Evolutionary conservation across 2,888 invertebrate species (phyloP), one percentile per base, ranked within the genome.

Genomic region (Laspeyria flexula): DNA sequence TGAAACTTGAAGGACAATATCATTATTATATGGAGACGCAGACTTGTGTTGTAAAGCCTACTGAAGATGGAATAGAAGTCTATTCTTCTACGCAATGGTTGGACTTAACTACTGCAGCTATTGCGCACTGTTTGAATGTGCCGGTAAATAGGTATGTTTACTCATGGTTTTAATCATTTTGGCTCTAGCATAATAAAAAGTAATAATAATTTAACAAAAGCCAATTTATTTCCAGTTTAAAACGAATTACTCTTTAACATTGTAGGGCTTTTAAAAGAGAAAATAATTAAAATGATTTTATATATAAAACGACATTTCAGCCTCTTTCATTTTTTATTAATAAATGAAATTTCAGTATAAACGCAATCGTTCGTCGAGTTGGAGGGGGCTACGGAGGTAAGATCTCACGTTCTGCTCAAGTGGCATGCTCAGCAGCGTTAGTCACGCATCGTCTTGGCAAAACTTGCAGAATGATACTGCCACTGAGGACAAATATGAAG

Each of bases 11-110:
- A 10, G 79, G 90, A 9, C 96, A 97, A 72, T 95, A 95, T 72
- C 96, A 96, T 79, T 96, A 94, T 61, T 93, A 94, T 11, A 95
- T 96, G 95, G 96, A 96, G 76, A 94, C 94, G 0, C 94, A 95
- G 55, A 90, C 90, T 0, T 94, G 94, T 71, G 90, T 95, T 0
- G 93, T 94, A 15, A 78, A 93, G 21, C 96, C 96, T 0, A 90
- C 88, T 0, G 96, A 96, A 74, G 95, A 96, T 75, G 95, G 95
- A 0, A 80, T 96, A 63, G 94, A 95, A 58, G 93, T 96, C 1
- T 93, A 91, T 70, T 82, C 94, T 0, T 71, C 95, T 0, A 86
- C 94, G 0, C 96, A 96, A 68, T 94, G 93, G 88, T 90, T 95
- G 67, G 94, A 95, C 65, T 71, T 88, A 0, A 76, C 85, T 0